These are phyloP conservation scores for Cyrtodaria siliqua DNA, from an alignment of 2,888 invertebrate species.

Conservation along the genomic window DNA sequence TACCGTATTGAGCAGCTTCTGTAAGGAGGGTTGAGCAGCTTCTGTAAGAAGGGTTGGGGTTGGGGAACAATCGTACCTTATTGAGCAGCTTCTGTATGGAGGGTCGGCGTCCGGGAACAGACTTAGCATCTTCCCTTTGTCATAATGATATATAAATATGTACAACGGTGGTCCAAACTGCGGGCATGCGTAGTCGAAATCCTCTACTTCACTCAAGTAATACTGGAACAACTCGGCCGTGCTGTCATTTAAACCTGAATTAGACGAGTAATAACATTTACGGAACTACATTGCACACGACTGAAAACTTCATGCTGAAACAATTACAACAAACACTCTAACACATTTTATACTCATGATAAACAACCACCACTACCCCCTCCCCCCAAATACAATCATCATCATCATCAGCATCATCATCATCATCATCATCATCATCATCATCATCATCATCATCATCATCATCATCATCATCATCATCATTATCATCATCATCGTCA, in stretches of 20 bases:
- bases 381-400: too few relatives aligned
- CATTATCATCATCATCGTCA: conserved; percentile 47
- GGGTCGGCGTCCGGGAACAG: conserved; percentile 65
- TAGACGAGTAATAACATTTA: too few relatives aligned
- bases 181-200: conserved; percentile 65
- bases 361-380: conserved; percentile 29
- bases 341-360: too few relatives aligned
- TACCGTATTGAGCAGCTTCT: too few relatives aligned
- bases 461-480: conserved; percentile 45
- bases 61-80: too few relatives aligned
- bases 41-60: too few relatives aligned
- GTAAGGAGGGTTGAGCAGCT: too few relatives aligned
- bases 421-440: too few relatives aligned
- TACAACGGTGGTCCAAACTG: conserved; percentile 69
- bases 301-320: too few relatives aligned
- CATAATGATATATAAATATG: conserved; percentile 68
- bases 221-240: conserved; percentile 45
- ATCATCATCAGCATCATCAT: too few relatives aligned
- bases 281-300: too few relatives aligned
- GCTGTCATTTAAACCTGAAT: conserved; percentile 51
- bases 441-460: conserved; percentile 49
- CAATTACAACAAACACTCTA: too few relatives aligned
- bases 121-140: conserved; percentile 50
- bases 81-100: conserved; percentile 62
- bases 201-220: conserved; percentile 31